Percentiles rank a stretch among this genome's conserved stretches.
Conservation (phyloP, 1,140 invertebrate genomes). For the Ganaspis sp. region DNA sequence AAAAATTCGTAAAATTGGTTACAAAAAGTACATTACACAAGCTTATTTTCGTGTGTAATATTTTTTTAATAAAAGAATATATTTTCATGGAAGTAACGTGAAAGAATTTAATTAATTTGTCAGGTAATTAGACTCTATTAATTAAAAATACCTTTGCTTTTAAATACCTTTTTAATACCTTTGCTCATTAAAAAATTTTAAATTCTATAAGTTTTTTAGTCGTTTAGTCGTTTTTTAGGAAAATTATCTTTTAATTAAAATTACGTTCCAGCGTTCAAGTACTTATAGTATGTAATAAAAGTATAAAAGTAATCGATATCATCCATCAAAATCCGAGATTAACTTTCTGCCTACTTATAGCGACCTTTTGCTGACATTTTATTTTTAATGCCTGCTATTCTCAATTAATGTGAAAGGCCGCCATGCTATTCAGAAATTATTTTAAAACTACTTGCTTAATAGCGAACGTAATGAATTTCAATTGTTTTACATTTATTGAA, state of each 20-base stretch:
- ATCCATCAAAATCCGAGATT: conserved; percentile 5
- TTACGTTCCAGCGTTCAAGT: not conserved
- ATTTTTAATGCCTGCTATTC: not conserved
- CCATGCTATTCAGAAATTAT: not conserved
- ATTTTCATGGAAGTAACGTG: too few relatives aligned
- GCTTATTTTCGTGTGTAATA: too few relatives aligned
- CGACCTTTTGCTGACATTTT: conserved; percentile 5
- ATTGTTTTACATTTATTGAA: not conserved
- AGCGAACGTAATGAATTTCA: not conserved
- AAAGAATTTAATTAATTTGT: too few relatives aligned
- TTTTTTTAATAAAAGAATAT: too few relatives aligned
- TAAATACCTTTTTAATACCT: too few relatives aligned
- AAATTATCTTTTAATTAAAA: not conserved
- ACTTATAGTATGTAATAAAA: not conserved
- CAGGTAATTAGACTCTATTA: too few relatives aligned
- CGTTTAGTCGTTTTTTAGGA: not conserved
- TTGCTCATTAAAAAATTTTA: too few relatives aligned
- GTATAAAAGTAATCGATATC: not conserved
- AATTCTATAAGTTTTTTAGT: not conserved
- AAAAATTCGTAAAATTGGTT: not conserved
- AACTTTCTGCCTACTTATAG: conserved; percentile 5
- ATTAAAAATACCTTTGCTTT: too few relatives aligned
- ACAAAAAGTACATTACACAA: too few relatives aligned
- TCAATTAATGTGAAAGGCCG: not conserved
- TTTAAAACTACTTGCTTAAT: not conserved